Percentiles rank a stretch among this genome's conserved stretches.
Conservation (phyloP, 2,113 vertebrate genomes). For the Leucopsar rothschildi region DNA sequence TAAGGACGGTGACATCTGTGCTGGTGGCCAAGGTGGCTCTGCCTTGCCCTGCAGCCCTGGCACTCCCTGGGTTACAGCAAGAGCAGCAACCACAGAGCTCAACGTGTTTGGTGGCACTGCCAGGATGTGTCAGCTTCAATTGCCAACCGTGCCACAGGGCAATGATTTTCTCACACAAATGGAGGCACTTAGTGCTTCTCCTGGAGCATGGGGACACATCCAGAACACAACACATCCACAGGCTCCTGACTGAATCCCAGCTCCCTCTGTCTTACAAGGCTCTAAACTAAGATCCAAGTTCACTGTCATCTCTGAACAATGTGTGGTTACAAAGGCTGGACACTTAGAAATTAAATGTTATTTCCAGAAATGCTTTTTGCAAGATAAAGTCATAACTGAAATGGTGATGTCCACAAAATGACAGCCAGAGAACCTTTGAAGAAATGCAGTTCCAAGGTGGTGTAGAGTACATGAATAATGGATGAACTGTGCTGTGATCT, state of each 20-base stretch:
- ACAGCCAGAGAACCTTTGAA: neutral
- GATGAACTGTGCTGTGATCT: neutral
- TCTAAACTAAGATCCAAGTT: neutral
- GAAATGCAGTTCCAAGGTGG: neutral
- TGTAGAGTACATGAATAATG: neutral
- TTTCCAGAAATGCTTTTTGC: neutral
- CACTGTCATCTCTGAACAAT: neutral
- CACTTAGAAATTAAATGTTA: neutral
- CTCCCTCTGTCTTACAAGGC: neutral
- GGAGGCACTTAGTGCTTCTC: neutral
- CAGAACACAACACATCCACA: neutral
- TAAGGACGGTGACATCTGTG: neutral
- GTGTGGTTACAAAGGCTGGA: neutral
- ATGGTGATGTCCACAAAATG: neutral
- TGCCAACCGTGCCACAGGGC: accelerated
- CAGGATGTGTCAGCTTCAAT: neutral
- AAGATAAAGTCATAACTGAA: neutral
- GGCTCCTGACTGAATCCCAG: neutral
- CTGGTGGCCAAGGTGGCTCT: neutral
- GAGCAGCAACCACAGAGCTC: neutral
- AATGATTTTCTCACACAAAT: neutral
- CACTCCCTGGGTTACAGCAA: neutral
- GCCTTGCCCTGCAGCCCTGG: neutral
- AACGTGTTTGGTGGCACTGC: neutral
- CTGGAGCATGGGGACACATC: neutral